phyloP scores from a whole-genome alignment of 2,113 vertebrate species.

The Semnornis frantzii region DNA sequence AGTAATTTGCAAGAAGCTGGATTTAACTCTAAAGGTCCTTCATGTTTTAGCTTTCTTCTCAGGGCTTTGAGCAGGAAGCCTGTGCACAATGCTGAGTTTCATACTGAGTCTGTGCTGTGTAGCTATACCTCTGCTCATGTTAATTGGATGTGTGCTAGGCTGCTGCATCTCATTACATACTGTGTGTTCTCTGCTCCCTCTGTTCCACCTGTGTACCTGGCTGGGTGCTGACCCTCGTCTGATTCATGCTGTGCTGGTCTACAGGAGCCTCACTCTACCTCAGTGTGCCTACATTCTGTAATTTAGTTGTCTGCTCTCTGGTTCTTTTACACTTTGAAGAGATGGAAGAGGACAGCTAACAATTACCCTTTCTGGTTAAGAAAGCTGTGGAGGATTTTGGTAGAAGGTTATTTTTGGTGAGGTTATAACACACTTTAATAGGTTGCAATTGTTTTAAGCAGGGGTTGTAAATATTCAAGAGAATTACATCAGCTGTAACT shows the following conservation, averaged over 20 bases:
- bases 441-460: constrained; percentile 56
- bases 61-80: not conserved
- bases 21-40: not conserved
- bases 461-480: constrained; percentile 47
- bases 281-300: not conserved
- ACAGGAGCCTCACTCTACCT: not conserved
- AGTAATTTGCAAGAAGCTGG: not conserved
- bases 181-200: not conserved
- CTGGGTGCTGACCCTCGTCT: not conserved
- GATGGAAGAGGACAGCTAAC: not conserved
- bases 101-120: not conserved
- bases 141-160: not conserved
- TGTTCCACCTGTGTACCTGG: not conserved
- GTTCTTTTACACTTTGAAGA: not conserved
- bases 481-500: not conserved
- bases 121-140: not conserved
- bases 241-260: not conserved
- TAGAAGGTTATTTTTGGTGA: constrained; percentile 40
- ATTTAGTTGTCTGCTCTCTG: not conserved
- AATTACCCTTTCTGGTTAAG: constrained; percentile 15
- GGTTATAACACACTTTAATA: constrained; percentile 46
- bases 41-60: not conserved
- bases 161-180: not conserved
- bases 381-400: not conserved
- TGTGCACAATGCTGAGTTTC: not conserved